Conservation (phyloP, 2,113 vertebrate genomes). For the Chascanopsetta lugubris region DNA sequence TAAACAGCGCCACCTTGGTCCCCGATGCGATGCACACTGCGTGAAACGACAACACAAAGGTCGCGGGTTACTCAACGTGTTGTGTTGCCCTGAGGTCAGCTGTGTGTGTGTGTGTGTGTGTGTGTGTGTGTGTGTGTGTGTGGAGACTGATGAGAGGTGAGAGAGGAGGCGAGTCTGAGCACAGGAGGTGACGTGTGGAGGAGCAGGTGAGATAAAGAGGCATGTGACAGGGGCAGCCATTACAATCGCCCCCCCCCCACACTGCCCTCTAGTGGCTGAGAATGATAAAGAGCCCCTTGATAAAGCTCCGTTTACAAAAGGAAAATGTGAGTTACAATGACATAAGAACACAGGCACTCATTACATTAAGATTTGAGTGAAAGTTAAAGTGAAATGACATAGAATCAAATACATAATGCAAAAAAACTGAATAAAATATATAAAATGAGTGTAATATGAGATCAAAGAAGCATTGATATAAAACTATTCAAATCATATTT, state of each 20-base stretch:
- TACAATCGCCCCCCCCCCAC: background rate
- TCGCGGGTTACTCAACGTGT: conserved; percentile 6
- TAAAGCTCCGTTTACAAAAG: too few species aligned
- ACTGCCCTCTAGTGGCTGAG: conserved; percentile 37
- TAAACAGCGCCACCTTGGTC: conserved; percentile 99
- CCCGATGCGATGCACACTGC: conserved; percentile 99
- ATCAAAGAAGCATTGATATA: too few species aligned
- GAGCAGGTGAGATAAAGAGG: background rate
- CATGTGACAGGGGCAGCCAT: background rate
- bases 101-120: too few species aligned
- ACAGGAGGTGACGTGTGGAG: background rate
- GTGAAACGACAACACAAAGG: conserved; percentile 28
- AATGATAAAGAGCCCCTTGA: background rate
- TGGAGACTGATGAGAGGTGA: background rate
- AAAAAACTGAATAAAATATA: background rate
- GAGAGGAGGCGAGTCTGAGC: background rate
- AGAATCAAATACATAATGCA: background rate
- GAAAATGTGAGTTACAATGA: too few species aligned
- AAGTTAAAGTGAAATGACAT: background rate
- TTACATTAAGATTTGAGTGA: too few species aligned
- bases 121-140: too few species aligned
- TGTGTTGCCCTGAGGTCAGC: background rate
- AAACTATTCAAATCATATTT: background rate
- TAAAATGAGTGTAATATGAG: too few species aligned
- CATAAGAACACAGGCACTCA: too few species aligned